Evolutionary conservation across 2,888 invertebrate species (phyloP).

Genomic region (Melolontha melolontha): DNA sequence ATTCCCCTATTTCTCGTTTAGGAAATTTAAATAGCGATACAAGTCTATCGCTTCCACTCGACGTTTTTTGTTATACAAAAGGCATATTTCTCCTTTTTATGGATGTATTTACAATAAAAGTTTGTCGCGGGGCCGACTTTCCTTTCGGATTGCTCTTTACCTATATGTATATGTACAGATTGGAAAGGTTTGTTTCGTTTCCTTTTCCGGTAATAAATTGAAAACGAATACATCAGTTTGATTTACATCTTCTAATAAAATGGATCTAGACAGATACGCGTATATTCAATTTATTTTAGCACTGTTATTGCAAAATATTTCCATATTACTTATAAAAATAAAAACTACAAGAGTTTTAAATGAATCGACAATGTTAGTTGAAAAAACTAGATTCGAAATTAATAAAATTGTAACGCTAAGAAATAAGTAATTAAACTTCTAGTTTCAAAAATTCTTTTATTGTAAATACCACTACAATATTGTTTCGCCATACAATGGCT

Average conservation of each 20-base stretch:
- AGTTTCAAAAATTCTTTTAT: no score
- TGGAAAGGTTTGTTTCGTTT: slow-evolving; percentile 15
- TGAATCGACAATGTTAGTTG: no score
- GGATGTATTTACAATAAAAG: slow-evolving; percentile 28
- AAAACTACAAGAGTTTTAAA: no score
- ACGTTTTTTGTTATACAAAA: slow-evolving; percentile 18
- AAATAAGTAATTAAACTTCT: no score
- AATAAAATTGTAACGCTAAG: no score
- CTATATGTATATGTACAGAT: slow-evolving; percentile 4
- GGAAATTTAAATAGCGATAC: slow-evolving; percentile 27
- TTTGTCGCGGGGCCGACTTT: slow-evolving; percentile 8
- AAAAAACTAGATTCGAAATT: no score
- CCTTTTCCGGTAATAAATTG: not conserved
- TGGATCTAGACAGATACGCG: not conserved
- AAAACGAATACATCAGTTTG: slow-evolving; percentile 9
- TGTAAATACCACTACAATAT: no score
- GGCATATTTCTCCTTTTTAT: slow-evolving; percentile 25
- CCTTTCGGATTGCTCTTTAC: slow-evolving; percentile 6
- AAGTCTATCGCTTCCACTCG: not conserved
- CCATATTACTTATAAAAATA: no score
- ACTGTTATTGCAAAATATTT: not conserved
- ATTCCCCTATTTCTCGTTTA: slow-evolving; percentile 18
- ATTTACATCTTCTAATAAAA: slow-evolving; percentile 4
- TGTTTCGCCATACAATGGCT: no score
- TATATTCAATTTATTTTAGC: slow-evolving; percentile 7